Conservation (phyloP, 2,113 vertebrate species). For the Panthera uncia region DNA sequence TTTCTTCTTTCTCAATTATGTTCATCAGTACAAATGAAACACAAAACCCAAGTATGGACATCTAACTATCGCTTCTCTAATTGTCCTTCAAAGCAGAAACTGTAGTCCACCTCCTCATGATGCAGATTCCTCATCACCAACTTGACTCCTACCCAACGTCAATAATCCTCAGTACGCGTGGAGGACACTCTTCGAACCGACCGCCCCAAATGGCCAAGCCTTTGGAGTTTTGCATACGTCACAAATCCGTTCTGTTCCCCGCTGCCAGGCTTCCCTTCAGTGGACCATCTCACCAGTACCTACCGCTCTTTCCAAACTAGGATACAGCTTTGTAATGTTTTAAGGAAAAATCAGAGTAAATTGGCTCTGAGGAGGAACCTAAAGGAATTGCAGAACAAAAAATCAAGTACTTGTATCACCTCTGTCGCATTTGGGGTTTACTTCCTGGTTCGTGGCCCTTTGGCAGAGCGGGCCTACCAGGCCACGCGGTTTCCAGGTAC, state of each 20-base stretch:
- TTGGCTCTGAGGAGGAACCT: not conserved
- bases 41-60: not conserved
- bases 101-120: not conserved
- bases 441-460: not conserved
- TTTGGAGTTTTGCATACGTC: accelerated
- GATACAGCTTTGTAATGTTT: not conserved
- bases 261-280: not conserved
- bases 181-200: not conserved
- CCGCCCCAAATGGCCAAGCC: accelerated
- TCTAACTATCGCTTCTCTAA: not conserved
- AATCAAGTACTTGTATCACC: not conserved
- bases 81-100: not conserved
- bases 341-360: not conserved
- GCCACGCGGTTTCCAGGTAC: not conserved
- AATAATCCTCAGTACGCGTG: accelerated
- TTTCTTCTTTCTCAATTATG: not conserved
- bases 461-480: not conserved
- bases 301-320: not conserved
- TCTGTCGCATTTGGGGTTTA: not conserved
- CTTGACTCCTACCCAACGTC: accelerated
- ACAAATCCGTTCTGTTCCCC: not conserved
- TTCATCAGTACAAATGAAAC: not conserved
- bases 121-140: not conserved
- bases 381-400: not conserved
- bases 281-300: not conserved